A percentile compares a stretch with the other conserved stretches of the same genome.
phyloP scores from a whole-genome alignment of 2,888 invertebrate genomes.

The Leucoma salicis region DNA sequence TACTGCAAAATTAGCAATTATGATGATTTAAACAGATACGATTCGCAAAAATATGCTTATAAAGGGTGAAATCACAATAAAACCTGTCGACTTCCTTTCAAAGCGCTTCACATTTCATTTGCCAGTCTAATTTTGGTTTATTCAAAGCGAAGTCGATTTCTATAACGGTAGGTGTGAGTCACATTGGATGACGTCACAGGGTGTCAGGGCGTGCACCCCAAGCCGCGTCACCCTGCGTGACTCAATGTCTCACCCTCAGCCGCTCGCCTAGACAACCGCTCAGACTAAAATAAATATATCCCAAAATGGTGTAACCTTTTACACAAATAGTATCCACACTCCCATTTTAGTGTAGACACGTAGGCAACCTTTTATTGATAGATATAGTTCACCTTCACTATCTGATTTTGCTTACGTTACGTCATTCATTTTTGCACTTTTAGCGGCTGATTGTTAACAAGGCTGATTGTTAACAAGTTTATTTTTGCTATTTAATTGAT shows the following conservation, averaged over 20 bases:
- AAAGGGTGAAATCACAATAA: slow-evolving; percentile 36
- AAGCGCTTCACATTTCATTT: slow-evolving; percentile 26
- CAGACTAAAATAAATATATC: slow-evolving; percentile 50
- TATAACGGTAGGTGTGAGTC: slow-evolving; percentile 58
- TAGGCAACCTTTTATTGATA: neutral
- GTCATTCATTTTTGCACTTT: too few relatives aligned
- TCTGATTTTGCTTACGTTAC: slow-evolving; percentile 12
- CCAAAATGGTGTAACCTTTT: slow-evolving; percentile 28
- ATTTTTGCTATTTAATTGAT: too few relatives aligned
- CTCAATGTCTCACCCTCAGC: slow-evolving; percentile 50
- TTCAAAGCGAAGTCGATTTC: slow-evolving; percentile 38
- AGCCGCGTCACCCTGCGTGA: slow-evolving; percentile 57
- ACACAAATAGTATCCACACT: slow-evolving; percentile 5
- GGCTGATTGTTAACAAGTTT: too few relatives aligned
- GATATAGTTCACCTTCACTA: slow-evolving; percentile 11
- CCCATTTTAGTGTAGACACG: neutral
- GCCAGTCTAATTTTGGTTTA: slow-evolving; percentile 26
- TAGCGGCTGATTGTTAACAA: too few relatives aligned
- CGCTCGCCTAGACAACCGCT: slow-evolving; percentile 42
- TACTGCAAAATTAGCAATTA: too few relatives aligned
- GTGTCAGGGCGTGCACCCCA: slow-evolving; percentile 55
- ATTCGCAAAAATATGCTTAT: slow-evolving; percentile 20
- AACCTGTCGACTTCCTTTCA: slow-evolving; percentile 32
- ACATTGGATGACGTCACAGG: slow-evolving; percentile 61
- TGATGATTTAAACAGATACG: too few relatives aligned